phyloP scores from a whole-genome alignment of 30 jellyfish, hydroid and myxozoan species.

The Haliclystus octoradiatus region DNA sequence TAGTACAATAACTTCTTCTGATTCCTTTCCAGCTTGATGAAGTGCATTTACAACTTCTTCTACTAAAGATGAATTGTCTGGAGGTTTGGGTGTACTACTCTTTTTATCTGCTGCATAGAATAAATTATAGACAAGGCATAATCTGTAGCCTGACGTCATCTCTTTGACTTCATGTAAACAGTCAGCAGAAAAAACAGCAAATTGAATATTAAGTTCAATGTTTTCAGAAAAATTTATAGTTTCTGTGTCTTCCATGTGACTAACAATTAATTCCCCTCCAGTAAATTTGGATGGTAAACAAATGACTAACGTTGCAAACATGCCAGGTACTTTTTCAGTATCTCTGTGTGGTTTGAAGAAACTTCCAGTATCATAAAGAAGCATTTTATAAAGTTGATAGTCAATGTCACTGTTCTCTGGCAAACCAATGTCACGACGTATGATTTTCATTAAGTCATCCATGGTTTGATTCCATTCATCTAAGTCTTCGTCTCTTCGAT shows the following conservation, averaged over 20 bases:
- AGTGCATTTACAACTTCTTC: too few species aligned
- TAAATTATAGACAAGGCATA: slow-evolving; percentile 13
- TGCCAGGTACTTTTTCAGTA: slow-evolving; percentile 23
- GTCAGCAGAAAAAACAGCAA: slow-evolving; percentile 29
- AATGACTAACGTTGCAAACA: slow-evolving; percentile 20
- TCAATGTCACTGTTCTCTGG: too few species aligned
- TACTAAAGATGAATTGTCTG: too few species aligned
- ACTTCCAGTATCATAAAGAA: slow-evolving; percentile 10
- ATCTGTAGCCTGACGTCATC: slow-evolving; percentile 7
- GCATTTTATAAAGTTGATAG: slow-evolving; percentile 10
- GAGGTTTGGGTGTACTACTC: too few species aligned
- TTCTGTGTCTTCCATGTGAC: slow-evolving; percentile 11
- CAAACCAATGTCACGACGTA: too few species aligned
- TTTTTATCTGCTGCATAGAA: too few species aligned
- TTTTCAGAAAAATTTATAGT: background rate
- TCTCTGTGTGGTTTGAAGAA: slow-evolving; percentile 22
- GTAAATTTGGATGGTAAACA: slow-evolving; percentile 12
- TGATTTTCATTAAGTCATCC: too few species aligned
- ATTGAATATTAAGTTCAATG: background rate
- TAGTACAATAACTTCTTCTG: too few species aligned
- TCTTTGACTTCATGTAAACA: slow-evolving; percentile 12
- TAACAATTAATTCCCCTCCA: slow-evolving; percentile 15
- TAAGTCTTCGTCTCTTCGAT: slow-evolving; percentile 5
- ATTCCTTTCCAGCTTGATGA: too few species aligned
- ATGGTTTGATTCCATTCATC: too few species aligned